Conservation (phyloP, 2,797 vertebrate genomes). For the Anguilla megastoma region DNA sequence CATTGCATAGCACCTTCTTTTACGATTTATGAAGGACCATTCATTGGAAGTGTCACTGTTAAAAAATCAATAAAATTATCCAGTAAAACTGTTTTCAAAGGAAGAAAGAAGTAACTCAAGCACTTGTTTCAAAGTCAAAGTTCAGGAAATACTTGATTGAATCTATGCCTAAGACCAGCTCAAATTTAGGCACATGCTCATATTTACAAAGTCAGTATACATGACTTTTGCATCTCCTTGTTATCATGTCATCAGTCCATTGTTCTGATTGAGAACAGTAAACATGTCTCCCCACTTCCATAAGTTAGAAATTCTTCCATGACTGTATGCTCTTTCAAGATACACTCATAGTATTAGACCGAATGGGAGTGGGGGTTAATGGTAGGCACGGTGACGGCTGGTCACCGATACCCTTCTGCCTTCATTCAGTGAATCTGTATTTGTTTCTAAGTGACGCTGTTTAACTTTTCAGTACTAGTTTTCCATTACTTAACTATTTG, state of each 20-base stretch:
- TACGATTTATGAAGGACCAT: neutral
- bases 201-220: neutral
- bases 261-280: neutral
- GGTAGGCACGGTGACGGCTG: neutral
- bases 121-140: neutral
- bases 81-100: neutral
- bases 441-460: slow-evolving; percentile 30
- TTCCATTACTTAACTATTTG: slow-evolving; percentile 24
- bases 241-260: neutral
- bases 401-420: neutral
- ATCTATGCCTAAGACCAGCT: neutral
- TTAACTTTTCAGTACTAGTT: slow-evolving; percentile 19
- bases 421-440: neutral
- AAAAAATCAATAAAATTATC: neutral
- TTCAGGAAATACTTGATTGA: neutral
- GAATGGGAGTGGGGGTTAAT: neutral
- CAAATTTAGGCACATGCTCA: neutral
- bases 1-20: slow-evolving; percentile 5
- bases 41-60: neutral
- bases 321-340: neutral
- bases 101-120: neutral
- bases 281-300: neutral
- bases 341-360: neutral
- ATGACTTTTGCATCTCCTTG: neutral
- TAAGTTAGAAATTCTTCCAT: neutral